Conservation (phyloP, 2,113 vertebrate species). For the Calcarius ornatus region DNA sequence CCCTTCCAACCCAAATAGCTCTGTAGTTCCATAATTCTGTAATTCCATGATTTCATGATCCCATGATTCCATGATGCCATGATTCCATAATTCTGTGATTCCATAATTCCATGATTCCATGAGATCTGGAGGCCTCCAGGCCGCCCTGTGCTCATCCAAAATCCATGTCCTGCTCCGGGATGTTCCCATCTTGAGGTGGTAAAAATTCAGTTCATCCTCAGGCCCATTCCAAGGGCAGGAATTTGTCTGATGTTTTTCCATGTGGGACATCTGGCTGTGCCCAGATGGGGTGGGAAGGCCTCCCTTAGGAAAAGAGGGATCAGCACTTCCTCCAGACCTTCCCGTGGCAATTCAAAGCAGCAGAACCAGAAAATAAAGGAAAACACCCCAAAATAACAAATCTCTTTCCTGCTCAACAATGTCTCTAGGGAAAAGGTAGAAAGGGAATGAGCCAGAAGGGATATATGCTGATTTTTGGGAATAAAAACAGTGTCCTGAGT, state of each 20-base stretch:
- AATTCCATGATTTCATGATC: neutral
- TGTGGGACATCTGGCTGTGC: accelerated
- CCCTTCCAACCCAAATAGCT: neutral
- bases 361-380: neutral
- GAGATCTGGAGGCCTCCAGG: neutral
- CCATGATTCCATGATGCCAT: no score
- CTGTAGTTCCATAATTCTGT: neutral
- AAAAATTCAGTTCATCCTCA: neutral
- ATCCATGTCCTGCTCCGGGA: accelerated
- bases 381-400: neutral
- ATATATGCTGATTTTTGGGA: neutral
- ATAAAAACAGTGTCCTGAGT: neutral
- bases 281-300: accelerated
- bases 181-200: accelerated
- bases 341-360: neutral
- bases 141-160: neutral
- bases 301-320: neutral
- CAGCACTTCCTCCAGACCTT: neutral
- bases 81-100: no score
- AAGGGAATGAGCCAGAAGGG: neutral
- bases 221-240: neutral
- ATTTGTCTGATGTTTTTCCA: neutral
- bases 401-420: neutral
- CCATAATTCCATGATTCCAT: neutral
- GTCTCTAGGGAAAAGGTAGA: neutral